Evolutionary conservation across 2,113 vertebrate genomes (phyloP).

Genomic region (Brachypteracias leptosomus): DNA sequence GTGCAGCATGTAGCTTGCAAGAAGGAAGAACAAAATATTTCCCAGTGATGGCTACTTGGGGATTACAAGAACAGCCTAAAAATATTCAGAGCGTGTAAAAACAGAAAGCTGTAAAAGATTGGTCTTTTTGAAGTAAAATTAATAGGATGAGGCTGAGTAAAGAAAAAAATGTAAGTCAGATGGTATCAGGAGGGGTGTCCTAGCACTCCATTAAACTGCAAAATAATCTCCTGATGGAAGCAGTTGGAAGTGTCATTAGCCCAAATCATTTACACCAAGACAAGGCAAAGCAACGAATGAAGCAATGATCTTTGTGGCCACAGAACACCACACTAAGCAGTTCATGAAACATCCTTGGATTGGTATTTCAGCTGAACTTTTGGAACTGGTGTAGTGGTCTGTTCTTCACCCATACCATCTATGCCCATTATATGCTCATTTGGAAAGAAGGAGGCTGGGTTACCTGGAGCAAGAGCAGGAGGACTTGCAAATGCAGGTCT

Average conservation of each 20-base stretch:
- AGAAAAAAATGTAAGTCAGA: neutral
- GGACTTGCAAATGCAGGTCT: neutral
- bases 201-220: neutral
- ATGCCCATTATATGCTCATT: neutral
- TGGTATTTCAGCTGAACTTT: neutral
- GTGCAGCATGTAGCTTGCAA: neutral
- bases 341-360: neutral
- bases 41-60: neutral
- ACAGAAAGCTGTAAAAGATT: neutral
- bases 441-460: neutral
- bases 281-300: neutral
- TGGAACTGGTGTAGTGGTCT: neutral
- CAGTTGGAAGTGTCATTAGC: neutral
- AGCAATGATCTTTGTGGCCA: neutral
- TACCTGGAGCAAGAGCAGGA: neutral
- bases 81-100: neutral
- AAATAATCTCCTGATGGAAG: neutral
- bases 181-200: neutral
- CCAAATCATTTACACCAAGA: neutral
- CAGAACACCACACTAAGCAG: neutral
- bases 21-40: neutral
- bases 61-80: neutral
- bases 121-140: neutral
- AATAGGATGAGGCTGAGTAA: neutral
- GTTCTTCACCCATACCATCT: neutral